Conservation (phyloP, 2,888 invertebrate genomes). For the Scaptomyza polygonia region DNA sequence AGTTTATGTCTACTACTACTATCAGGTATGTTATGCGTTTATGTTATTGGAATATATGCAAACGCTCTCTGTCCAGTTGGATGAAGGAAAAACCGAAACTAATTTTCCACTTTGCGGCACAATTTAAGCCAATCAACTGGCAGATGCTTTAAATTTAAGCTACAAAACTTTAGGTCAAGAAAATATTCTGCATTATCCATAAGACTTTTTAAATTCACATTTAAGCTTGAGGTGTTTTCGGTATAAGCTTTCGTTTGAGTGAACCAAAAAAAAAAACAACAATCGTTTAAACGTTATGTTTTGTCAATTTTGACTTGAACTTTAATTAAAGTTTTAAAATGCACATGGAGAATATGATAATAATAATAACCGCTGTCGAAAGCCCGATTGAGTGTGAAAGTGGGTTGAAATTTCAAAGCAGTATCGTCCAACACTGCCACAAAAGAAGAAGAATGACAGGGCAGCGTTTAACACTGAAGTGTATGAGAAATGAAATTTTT, state of each 20-base stretch:
- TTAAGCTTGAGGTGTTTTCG: not conserved
- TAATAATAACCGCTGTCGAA: slow-evolving; percentile 36
- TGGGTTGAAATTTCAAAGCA: slow-evolving; percentile 61
- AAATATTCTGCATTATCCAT: not conserved
- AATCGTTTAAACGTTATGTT: not conserved
- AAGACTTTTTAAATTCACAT: not conserved
- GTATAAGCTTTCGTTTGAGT: not conserved
- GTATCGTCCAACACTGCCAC: slow-evolving; percentile 35
- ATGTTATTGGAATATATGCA: slow-evolving; percentile 26
- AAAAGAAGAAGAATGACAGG: slow-evolving; percentile 23
- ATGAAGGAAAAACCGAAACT: slow-evolving; percentile 65
- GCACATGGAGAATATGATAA: too few species aligned
- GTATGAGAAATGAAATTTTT: slow-evolving; percentile 67
- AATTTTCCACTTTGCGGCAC: slow-evolving; percentile 81
- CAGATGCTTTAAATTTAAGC: slow-evolving; percentile 43
- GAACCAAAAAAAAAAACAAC: not conserved
- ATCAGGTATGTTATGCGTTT: slow-evolving; percentile 17
- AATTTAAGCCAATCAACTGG: slow-evolving; percentile 66
- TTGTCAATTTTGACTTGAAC: too few species aligned
- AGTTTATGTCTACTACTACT: slow-evolving; percentile 6
- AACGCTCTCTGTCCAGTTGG: slow-evolving; percentile 25
- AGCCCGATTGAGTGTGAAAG: slow-evolving; percentile 29
- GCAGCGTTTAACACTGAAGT: slow-evolving; percentile 46
- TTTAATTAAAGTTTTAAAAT: too few species aligned
- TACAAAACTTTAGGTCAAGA: not conserved